Base-by-base conservation (phyloP, 2,797 vertebrate genomes). In the Acropternis orthonyx region DNA sequence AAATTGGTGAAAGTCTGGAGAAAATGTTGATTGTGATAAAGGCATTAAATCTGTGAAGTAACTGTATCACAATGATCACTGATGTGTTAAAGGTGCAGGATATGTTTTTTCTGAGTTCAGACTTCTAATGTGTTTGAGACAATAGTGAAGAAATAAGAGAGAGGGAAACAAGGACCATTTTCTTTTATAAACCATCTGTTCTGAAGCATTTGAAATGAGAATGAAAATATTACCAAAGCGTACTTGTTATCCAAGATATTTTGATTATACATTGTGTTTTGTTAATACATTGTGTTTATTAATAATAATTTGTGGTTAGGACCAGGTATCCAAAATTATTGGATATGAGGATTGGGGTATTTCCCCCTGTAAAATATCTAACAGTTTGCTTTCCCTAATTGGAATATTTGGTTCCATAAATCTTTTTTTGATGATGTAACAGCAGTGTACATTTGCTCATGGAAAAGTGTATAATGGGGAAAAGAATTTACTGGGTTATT, bases 271-370 rank as follows among this genome's bases (percentile, higher is more conserved):
- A 2, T 6, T 20, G 6, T 32, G 9, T 44, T 82, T 82, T 76
- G 1, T 58, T 73, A 69, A 62, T 36, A 20, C 3, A 46, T 7
- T 20, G 4, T 51, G 6, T 49, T 79, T 79, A 7, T 43, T 59
- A 77, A 32, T 41, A 63, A 36, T 51, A 0, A 26, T 55, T 69
- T 55, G 8, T 71, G 8, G 5, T 46, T 92, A 79, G 24, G 11
- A 79, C 3, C 21, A 68, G 6, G 6, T 79, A 68, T 68, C 23
- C 14, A 28, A 39, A 87, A 48, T 87, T 0, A 16, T 81, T 68
- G 14, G 21, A 22, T n/a, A 2, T 56, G 14, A 27, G 7, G 2
- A 1, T 52, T 63, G 15, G 13, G 13, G 0, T 0, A 39, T 30
- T 66, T 24, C 6, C 2, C 13, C 13, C 8, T 30, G 7, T 56